These are phyloP conservation scores for Apogon hyalosoma DNA, from an alignment of 2,797 vertebrate genomes.

Conservation along the genomic window DNA sequence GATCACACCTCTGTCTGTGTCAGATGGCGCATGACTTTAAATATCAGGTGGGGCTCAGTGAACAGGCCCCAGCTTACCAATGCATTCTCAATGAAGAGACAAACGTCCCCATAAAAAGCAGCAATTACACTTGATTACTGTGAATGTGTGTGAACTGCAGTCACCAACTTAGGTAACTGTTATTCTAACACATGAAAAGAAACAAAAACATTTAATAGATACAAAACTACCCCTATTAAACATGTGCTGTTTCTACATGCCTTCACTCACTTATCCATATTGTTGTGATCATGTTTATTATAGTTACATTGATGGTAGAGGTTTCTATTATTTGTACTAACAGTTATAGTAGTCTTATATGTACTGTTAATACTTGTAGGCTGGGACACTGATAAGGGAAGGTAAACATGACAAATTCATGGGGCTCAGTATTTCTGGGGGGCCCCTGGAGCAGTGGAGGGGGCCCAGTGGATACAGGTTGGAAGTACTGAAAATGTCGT, in stretches of 20 bases:
- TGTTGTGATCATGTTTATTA: background rate
- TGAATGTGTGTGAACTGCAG: slow-evolving; percentile 22
- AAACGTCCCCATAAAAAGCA: slow-evolving; percentile 40
- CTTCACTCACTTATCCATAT: background rate
- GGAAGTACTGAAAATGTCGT: too few relatives aligned
- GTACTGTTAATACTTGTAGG: too few relatives aligned
- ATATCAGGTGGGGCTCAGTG: slow-evolving; percentile 30
- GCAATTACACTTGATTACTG: slow-evolving; percentile 58
- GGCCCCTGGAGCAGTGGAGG: too few relatives aligned
- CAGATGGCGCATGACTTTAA: slow-evolving; percentile 41
- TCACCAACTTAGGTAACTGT: slow-evolving; percentile 34
- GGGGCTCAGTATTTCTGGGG: too few relatives aligned
- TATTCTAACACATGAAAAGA: slow-evolving; percentile 32
- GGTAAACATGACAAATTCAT: too few relatives aligned
- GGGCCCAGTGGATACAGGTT: too few relatives aligned
- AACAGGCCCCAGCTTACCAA: slow-evolving; percentile 8
- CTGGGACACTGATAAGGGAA: too few relatives aligned
- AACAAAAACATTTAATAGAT: slow-evolving; percentile 29
- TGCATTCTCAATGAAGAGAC: slow-evolving; percentile 34
- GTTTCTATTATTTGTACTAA: too few relatives aligned
- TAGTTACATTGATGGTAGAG: too few relatives aligned
- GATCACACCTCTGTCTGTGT: slow-evolving; percentile 8
- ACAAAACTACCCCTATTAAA: slow-evolving; percentile 17
- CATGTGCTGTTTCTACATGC: background rate
- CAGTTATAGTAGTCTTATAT: too few relatives aligned